A percentile compares a stretch with the other conserved stretches of the same genome.
phyloP scores from a whole-genome alignment of 2,888 invertebrate species.

The Ochlodes sylvanus region DNA sequence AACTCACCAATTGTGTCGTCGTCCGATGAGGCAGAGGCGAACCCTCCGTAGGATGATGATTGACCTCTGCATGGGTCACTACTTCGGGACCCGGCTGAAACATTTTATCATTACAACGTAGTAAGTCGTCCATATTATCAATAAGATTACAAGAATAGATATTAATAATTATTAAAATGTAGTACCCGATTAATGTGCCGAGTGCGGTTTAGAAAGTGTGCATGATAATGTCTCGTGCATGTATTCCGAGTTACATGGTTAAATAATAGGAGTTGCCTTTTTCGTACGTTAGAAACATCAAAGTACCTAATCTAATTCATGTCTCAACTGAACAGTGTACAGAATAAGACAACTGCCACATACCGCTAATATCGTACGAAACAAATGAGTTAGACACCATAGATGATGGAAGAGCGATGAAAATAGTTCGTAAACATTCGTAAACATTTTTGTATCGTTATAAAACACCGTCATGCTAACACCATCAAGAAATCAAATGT shows the following conservation, averaged over 20 bases:
- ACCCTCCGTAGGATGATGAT: conserved; percentile 84
- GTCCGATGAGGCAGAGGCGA: conserved; percentile 86
- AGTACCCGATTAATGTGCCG: conserved; percentile 8
- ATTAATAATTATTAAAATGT: conserved; percentile 8
- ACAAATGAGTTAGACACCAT: neutral
- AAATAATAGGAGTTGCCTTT: neutral
- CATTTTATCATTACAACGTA: neutral
- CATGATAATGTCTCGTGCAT: conserved; percentile 21
- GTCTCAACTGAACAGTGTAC: neutral
- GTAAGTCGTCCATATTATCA: neutral
- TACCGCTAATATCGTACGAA: neutral
- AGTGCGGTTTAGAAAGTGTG: conserved; percentile 27
- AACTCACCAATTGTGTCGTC: conserved; percentile 83
- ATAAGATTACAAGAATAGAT: conserved; percentile 36
- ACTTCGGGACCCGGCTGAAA: conserved; percentile 72
- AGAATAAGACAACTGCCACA: conserved; percentile 3
- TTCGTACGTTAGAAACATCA: neutral
- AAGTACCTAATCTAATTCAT: neutral
- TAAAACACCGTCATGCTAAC: conserved; percentile 20
- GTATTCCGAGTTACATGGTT: neutral
- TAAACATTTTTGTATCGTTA: neutral
- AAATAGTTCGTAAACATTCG: neutral
- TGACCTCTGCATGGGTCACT: conserved; percentile 85
- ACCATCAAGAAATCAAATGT: neutral
- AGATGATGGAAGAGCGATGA: neutral